Conservation (phyloP, 2,888 invertebrate genomes). For the Ectobius pallidus region DNA sequence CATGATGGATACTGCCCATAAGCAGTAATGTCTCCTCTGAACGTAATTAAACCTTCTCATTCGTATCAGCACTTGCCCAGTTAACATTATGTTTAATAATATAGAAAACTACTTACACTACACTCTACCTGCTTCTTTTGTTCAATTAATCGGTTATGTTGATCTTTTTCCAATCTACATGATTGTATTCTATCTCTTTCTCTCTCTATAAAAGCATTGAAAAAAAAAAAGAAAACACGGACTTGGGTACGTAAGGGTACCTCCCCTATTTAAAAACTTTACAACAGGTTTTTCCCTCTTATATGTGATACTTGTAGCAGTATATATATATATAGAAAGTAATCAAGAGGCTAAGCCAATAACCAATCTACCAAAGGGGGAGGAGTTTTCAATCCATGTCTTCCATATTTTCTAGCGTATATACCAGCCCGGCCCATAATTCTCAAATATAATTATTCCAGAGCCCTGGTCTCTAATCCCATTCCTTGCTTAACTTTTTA, state of each 20-base stretch:
- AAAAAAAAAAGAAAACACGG: conserved; percentile 28
- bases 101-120: conserved; percentile 1
- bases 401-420: conserved; percentile 21
- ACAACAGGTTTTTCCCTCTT: conserved; percentile 13
- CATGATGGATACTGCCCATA: too few species aligned
- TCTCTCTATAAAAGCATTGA: conserved; percentile 12
- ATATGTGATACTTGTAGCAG: conserved; percentile 2
- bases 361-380: conserved; percentile 38
- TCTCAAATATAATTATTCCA: conserved; percentile 42
- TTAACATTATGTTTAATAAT: conserved; percentile 11
- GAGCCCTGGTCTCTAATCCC: conserved; percentile 12
- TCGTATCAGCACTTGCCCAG: too few species aligned
- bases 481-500: background rate
- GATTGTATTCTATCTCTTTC: background rate
- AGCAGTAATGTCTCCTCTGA: too few species aligned
- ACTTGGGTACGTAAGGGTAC: conserved; percentile 8
- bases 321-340: conserved; percentile 21
- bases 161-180: conserved; percentile 39
- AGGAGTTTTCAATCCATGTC: conserved; percentile 34
- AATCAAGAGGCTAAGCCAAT: conserved; percentile 40
- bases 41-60: too few species aligned
- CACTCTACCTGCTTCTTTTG: conserved; percentile 30
- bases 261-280: conserved; percentile 34
- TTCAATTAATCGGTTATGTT: conserved; percentile 39
- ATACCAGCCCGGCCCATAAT: conserved; percentile 37